These are phyloP conservation scores for Thermophis baileyi DNA, from an alignment of 2,113 vertebrate genomes.

Conservation along the genomic window DNA sequence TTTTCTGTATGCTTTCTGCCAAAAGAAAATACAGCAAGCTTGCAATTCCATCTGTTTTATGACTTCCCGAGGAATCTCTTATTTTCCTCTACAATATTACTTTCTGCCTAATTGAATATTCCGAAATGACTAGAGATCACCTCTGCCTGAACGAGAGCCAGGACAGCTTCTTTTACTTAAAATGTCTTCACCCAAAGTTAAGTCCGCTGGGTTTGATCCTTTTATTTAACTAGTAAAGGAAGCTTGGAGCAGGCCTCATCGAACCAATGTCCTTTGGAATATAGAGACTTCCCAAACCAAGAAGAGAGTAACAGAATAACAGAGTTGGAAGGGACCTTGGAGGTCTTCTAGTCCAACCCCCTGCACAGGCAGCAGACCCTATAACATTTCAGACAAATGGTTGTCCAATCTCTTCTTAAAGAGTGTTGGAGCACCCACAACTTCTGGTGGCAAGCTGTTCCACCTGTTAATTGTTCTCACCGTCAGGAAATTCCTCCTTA, in stretches of 20 bases:
- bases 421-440: no score
- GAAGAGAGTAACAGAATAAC: neutral
- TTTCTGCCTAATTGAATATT: conserved; percentile 17
- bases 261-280: neutral
- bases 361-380: no score
- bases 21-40: neutral
- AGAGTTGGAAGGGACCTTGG: no score
- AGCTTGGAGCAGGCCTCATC: neutral
- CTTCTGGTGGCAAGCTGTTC: no score
- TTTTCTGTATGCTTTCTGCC: neutral
- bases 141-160: neutral
- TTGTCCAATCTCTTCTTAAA: no score
- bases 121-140: neutral
- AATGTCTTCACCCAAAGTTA: conserved; percentile 1
- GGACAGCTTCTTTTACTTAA: neutral
- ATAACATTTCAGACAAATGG: no score
- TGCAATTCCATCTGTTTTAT: conserved; percentile 6
- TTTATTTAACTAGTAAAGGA: neutral
- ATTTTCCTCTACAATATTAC: neutral
- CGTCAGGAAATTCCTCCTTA: no score
- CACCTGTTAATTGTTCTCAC: no score
- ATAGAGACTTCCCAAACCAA: neutral
- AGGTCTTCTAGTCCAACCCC: no score
- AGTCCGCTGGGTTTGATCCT: neutral
- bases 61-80: conserved; percentile 7